Base-by-base conservation (phyloP, 2,888 invertebrate genomes). In the Ophion ventricosus region DNA sequence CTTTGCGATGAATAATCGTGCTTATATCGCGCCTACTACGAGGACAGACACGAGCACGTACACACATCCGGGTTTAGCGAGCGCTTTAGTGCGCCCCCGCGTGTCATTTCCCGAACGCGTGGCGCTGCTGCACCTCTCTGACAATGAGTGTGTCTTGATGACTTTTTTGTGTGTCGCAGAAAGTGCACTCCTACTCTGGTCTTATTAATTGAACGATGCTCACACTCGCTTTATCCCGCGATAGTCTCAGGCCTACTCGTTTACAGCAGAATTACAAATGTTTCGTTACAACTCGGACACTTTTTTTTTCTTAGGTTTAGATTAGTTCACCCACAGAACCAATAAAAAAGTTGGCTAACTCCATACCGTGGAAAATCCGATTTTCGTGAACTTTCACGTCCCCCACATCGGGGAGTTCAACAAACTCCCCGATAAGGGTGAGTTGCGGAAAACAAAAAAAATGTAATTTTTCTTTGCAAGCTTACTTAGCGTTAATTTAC, bases 51-150 rank as follows among this genome's bases (percentile, higher is more conserved):
- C 61, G 14, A 20, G 23, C 57, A 20, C 40, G 20, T 14, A 23
- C 40, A 40, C 8, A 66, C 74, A 26, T 63, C 43, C 43, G 43
- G 63, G 61, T 61, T 69, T 54, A 67, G 69, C 70, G 26, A 63
- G 77, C 63, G 73, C 78, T 43, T 74, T 82, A 78, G 67, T 61
- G 73, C 63, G 29, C 20, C 25, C 64, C 26, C 57, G 40, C 66
- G 66, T 66, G 66, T 66, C 11, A 66, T 66, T 43, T 66, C 43
- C 43, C 14, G 8, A 20, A 40, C 40, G n/a, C 29, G 26, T 29
- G 20, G 20, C 26, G 64, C n/a, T 29, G 35, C 66, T 23, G 20
- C 43, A 14, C 20, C 66, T 40, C 40, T 23, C 40, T 23, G n/a
- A 11, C 40, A n/a, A n/a, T 35, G n/a, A 26, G 64, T 64, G 35